Evolutionary conservation across 2,888 invertebrate genomes (phyloP), one percentile per base, ranked within the genome.

Genomic region (Mesorhabditis sp.): DNA sequence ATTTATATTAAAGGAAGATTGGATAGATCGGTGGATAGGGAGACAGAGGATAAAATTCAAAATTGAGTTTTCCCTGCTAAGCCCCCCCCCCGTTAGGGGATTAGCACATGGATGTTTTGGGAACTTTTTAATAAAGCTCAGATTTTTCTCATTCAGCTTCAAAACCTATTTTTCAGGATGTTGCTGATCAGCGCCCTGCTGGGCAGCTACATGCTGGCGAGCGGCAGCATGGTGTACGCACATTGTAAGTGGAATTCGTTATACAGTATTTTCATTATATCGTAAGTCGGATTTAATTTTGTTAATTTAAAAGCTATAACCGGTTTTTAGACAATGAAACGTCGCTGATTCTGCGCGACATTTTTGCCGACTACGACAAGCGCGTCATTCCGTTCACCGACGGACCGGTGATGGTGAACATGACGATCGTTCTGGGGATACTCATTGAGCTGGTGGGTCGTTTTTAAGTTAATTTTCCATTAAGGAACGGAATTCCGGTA

Each of bases 391-490:
- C 83, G 4, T 79, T 76, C 68, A 75, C 78, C 43, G 75, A 78
- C 63, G 80, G 77, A 61, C 82, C 83, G 13, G 83, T 83, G 10
- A 67, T 79, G 13, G 72, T 83, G 45, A 77, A 82, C 65, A 82
- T 81, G 81, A 82, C 82, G 5, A 80, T 83, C 62, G 83, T 83
- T 0, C 67, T 83, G 42, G 82, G 80, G 4, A 83, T 83, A 62
- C 71, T 83, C 42, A 82, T 83, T 50, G 83, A 83, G 70, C 70
- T 83, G 70, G 81, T 80, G n/a, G 41, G 72, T 43, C 43, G 43
- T 66, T 67, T 10, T 43, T 28, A 28, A 28, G 28, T 28, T 28
- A 28, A 10, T 7, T 7, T 63, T 15, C 13, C 63, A 10, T 63
- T 10, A 13, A 63, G 2, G 28, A 42, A 28, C 28, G 28, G 2